Percentiles rank a stretch among this genome's conserved stretches.
These are phyloP conservation scores for Heterocephalus glaber DNA, from an alignment of 2,113 vertebrate species.

Conservation along the genomic window DNA sequence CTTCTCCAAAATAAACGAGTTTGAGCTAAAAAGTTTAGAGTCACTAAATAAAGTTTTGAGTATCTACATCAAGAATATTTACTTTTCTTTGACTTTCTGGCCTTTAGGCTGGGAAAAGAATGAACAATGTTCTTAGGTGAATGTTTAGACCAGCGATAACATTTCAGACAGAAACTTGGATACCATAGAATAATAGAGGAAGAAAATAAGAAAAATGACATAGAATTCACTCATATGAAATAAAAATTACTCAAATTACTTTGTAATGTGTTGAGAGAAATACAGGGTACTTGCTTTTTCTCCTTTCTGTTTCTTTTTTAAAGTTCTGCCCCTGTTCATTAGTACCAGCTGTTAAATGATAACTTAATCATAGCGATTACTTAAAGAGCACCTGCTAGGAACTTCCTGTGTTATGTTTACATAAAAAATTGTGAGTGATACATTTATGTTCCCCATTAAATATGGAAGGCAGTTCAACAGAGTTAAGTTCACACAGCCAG, in stretches of 20 bases:
- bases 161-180: not conserved
- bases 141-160: not conserved
- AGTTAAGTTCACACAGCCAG: not conserved
- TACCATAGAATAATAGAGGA: not conserved
- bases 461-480: not conserved
- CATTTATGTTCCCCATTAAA: not conserved
- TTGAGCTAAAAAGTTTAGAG: slow-evolving; percentile 19
- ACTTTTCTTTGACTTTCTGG: not conserved
- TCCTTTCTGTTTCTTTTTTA: not conserved
- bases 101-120: not conserved
- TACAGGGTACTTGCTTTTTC: not conserved
- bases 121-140: not conserved
- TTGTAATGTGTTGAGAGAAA: not conserved
- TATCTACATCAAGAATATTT: not conserved
- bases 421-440: not conserved
- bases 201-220: slow-evolving; percentile 25
- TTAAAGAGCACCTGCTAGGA: not conserved
- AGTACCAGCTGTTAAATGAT: not conserved
- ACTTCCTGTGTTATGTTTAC: not conserved
- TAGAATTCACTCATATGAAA: not conserved
- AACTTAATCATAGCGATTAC: not conserved
- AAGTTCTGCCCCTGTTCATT: not conserved
- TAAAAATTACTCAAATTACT: slow-evolving; percentile 5
- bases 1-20: not conserved
- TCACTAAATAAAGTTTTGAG: not conserved